Evolutionary conservation across 2,888 invertebrate species (phyloP), one percentile per base, ranked within the genome.

Genomic region (Ferdinandea cuprea): DNA sequence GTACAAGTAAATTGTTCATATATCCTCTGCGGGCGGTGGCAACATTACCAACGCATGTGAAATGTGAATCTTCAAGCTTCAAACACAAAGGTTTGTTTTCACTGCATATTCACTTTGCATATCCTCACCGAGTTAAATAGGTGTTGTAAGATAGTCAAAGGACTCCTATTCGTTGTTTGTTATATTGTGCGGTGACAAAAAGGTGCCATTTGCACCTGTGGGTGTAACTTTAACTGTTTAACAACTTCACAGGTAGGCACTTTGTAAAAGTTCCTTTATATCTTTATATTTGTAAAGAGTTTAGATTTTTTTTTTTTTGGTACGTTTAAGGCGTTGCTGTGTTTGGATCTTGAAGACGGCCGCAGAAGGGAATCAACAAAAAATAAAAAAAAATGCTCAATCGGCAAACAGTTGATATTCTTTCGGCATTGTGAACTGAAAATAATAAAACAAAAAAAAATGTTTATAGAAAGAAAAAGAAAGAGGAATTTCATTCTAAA

Each of bases 1-100:
- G n/a, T n/a, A 59, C 44, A 37, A 69, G 76, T 61, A 77, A 59
- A 78, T 58, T 54, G 32, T 35, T 63, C 50, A 56, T 48, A 56
- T 48, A 46, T 68, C 65, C 58, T 74, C 54, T 48, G 21, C 46
- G 37, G 42, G 56, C 37, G 35, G 40, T 7, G 13, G 63, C 48
- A 19, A 48, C 46, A 11, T 46, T 15, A 40, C 46, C 46, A 6
- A 32, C 46, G 13, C 35, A 30, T 37, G 5, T 35, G 3, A 37
- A 54, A 54, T 35, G 15, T n/a, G n/a, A n/a, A n/a, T n/a, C n/a
- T n/a, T n/a, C n/a, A n/a, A n/a, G n/a, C n/a, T n/a, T n/a, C n/a
- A n/a, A n/a, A n/a, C n/a, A n/a, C 50, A 15, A 30, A 30, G 15
- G 17, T 15, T 17, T 50, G 30, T 15, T 50, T 50, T 30, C 15